Conservation (phyloP, 2,797 vertebrate genomes). For the Typhlichthys eigenmanni region DNA sequence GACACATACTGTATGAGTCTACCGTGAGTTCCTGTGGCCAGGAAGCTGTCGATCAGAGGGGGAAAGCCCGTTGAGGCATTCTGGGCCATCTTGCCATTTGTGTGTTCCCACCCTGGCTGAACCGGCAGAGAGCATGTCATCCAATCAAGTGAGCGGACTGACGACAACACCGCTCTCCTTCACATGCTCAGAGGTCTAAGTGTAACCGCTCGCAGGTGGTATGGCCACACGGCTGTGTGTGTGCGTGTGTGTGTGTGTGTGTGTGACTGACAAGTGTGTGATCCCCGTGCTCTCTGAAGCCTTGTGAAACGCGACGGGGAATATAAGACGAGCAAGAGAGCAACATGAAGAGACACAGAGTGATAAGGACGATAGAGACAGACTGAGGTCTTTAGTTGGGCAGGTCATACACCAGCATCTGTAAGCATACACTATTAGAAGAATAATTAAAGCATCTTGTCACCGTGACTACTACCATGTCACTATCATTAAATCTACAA, state of each 20-base stretch:
- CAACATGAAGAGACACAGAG: conserved; percentile 8
- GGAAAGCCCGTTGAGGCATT: conserved; percentile 1
- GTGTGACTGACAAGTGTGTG: too few relatives aligned
- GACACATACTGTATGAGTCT: conserved; percentile 17
- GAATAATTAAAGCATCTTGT: too few relatives aligned
- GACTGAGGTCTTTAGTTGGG: too few relatives aligned
- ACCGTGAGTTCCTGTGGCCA: conserved; percentile 16
- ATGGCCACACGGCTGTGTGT: conserved; percentile 62
- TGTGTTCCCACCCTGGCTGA: conserved; percentile 31
- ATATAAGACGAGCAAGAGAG: conserved; percentile 19
- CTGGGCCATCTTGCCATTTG: conserved; percentile 50
- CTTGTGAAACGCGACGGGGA: conserved; percentile 5
- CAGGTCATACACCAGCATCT: too few relatives aligned
- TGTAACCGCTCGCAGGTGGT: conserved; percentile 64
- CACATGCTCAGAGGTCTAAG: conserved; percentile 42
- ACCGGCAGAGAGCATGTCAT: conserved; percentile 33
- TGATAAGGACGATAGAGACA: conserved; percentile 3
- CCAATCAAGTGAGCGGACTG: conserved; percentile 40
- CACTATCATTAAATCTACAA: too few relatives aligned
- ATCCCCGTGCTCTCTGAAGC: conserved; percentile 20
- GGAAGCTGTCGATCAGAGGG: conserved; percentile 32
- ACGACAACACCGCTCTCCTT: conserved; percentile 49
- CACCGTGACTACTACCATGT: too few relatives aligned
- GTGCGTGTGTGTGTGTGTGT: conserved; percentile 24
- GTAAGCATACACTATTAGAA: too few relatives aligned